Evolutionary conservation across 2,797 vertebrate genomes (phyloP), one percentile per base, ranked within the genome.

Genomic region (Potorous gilbertii): DNA sequence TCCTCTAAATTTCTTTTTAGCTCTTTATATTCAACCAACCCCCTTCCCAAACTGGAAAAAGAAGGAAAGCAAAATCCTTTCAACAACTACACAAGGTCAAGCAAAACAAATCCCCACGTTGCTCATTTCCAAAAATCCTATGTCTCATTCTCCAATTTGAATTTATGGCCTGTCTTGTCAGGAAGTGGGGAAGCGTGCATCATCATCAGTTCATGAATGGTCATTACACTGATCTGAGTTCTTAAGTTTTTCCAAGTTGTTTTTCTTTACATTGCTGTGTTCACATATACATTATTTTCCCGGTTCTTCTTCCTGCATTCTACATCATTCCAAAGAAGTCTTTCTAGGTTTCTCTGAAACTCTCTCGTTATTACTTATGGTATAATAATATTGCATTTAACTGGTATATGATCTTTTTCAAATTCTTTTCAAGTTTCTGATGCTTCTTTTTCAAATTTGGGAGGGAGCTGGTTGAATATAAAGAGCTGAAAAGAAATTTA

Each of bases 371-470:
- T 12, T 14, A 0, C 28, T 95, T 55, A 55, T 92, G 59, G 55
- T 95, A 27, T 91, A 94, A 94, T 91, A 93, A 94, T 94, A 74
- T 56, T 46, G 21, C 55, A 18, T 92, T 92, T 93, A 90, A 34
- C 28, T 92, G 92, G 10, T 94, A 92, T 5, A 34, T 56, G 54
- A 90, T 92, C 9, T 34, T 54, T 62, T 89, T 95, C 87, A 87
- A 50, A 46, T 27, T 87, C 50, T 93, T 93, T 90, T 96, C 10
- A 93, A 92, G 21, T 87, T 87, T n/a, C n/a, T n/a, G n/a, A n/a
- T n/a, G n/a, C n/a, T n/a, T n/a, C n/a, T n/a, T n/a, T n/a, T n/a
- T n/a, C n/a, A n/a, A n/a, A n/a, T 50, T 50, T 50, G 50, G 50
- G 50, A 50, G 50, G 50, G 50, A 50, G 50, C 4, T 50, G 50